These are phyloP conservation scores for Parnassius orleans DNA, from an alignment of 2,888 invertebrate genomes.

Conservation along the genomic window DNA sequence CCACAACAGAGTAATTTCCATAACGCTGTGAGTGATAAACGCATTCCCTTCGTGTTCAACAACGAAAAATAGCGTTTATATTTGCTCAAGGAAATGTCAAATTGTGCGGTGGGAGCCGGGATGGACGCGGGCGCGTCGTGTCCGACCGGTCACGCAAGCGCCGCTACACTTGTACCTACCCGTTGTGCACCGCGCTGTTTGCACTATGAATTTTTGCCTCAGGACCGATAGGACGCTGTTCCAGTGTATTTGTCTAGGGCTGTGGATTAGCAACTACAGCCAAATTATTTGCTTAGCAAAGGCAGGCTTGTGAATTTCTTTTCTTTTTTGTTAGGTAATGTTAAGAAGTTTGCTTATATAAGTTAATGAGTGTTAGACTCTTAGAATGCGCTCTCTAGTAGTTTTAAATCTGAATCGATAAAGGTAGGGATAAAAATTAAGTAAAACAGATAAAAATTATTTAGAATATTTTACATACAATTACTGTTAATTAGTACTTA, in stretches of 20 bases:
- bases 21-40: constrained; percentile 48
- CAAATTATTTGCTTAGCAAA: neutral
- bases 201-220: constrained; percentile 59
- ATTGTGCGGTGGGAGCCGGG: constrained; percentile 69
- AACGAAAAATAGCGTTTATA: constrained; percentile 74
- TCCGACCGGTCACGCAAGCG: constrained; percentile 67
- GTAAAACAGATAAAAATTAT: too few relatives aligned
- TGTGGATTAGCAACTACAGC: neutral
- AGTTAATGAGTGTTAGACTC: too few relatives aligned
- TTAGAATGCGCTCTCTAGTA: too few relatives aligned
- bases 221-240: constrained; percentile 49
- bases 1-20: constrained; percentile 42
- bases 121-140: constrained; percentile 55
- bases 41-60: constrained; percentile 59
- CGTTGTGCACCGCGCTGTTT: constrained; percentile 39
- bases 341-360: too few relatives aligned
- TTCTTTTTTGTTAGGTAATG: too few relatives aligned
- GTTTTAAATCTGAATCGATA: too few relatives aligned
- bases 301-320: too few relatives aligned
- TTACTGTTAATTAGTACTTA: too few relatives aligned
- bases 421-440: too few relatives aligned
- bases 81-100: constrained; percentile 77
- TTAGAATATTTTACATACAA: too few relatives aligned
- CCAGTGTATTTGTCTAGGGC: constrained; percentile 26
- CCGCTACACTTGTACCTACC: constrained; percentile 55